Conservation (phyloP, 2,888 invertebrate species). For the Leptopilina syphax region DNA sequence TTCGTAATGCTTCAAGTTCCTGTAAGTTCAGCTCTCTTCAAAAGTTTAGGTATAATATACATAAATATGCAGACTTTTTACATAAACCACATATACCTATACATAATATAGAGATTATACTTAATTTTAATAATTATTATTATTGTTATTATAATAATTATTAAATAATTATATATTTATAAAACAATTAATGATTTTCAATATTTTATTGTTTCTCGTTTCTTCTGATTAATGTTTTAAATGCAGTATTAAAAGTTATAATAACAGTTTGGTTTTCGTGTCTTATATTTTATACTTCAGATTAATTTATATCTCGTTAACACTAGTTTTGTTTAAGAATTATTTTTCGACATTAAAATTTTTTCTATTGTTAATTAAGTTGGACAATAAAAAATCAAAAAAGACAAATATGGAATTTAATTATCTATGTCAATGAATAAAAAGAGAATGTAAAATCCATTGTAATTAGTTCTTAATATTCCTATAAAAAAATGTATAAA, state of each 20-base stretch:
- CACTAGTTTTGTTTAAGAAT: not conserved
- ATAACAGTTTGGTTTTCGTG: not conserved
- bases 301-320: slow-evolving; percentile 2
- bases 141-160: not conserved
- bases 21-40: no score
- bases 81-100: no score
- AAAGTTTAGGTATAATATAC: no score
- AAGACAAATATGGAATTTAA: no score
- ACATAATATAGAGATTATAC: no score
- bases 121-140: no score
- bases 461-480: no score
- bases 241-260: not conserved
- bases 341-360: not conserved
- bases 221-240: not conserved
- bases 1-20: no score
- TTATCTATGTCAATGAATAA: no score
- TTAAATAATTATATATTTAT: not conserved
- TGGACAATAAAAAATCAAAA: no score
- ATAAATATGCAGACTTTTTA: no score
- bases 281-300: not conserved
- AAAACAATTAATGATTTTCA: not conserved
- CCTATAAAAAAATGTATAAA: not conserved
- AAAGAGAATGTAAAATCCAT: no score
- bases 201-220: not conserved
- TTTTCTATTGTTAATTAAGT: not conserved